Evolutionary conservation across 2,797 vertebrate species (phyloP), one percentile per base, ranked within the genome.

Genomic region (Luscinia luscinia): DNA sequence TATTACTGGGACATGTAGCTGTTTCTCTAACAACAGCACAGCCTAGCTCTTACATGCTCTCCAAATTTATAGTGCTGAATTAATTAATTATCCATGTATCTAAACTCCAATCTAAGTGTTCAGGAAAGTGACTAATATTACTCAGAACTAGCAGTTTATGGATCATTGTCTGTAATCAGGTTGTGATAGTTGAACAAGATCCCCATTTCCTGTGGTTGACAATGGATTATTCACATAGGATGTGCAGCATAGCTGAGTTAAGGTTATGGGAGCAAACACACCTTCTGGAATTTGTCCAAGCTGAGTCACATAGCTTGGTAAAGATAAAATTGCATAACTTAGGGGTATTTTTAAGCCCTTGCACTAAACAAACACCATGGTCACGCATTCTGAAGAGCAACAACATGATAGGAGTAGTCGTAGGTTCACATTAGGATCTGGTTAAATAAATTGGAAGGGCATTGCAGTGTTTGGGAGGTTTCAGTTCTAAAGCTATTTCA

Each of bases 401-500:
- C 7, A 8, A 16, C 4, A 48, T 69, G 84, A 64, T 54, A 78
- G 78, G 63, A 87, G 26, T 41, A 45, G 69, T 59, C 2, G 2
- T 30, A 52, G 51, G 55, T 57, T 95, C 73, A 26, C 48, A 11
- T 10, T 45, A 43, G 55, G 34, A 51, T 76, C 68, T 72, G 38
- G 73, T 57, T 74, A 79, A 75, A 73, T 73, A 67, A 91, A 80
- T 46, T 32, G 55, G 43, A 87, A 94, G 62, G 30, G 34, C 41
- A 84, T 40, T 51, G 78, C 62, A 69, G 58, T 34, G 48, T 74
- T 73, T 73, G 74, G 52, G 83, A 93, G 80, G 49, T 84, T 94
- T 88, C 73, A 78, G 34, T 91, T 87, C 48, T 46, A 51, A 86
- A 93, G 77, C 94, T 96, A 70, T 93, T 97, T 95, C 89, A 82